Evolutionary conservation across 2,113 vertebrate genomes (phyloP), one percentile per base, ranked within the genome.

Genomic region (Oryzias javanicus): DNA sequence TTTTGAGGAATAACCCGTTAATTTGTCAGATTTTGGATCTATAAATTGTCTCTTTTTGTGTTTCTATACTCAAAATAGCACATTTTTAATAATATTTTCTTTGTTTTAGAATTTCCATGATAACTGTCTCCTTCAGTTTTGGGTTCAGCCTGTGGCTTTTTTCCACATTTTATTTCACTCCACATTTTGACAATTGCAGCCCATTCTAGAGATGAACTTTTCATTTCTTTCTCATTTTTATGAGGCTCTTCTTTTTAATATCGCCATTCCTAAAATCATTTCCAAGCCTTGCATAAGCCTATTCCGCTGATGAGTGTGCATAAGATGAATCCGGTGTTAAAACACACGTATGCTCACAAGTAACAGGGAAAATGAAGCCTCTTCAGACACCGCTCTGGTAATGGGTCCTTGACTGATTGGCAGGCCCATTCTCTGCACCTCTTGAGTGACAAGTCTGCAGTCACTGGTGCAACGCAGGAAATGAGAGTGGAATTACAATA

Each of bases 401-500:
- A 90, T 87, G 80, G 86, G 42, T 76, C 80, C 69, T 70, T 76
- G 78, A 81, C 76, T 92, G 90, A 92, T 86, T 89, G 90, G 85
- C 90, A 88, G 80, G 70, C 64, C 80, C 65, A 83, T 90, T 90
- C 86, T 90, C 78, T 81, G 63, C 67, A 69, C 67, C 76, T 80
- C 82, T 58, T 85, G 88, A 92, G 78, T 89, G 90, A 90, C 90
- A 90, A 86, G 83, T 60, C 76, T 44, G 71, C 86, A 78, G 81
- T 88, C 79, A 56, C 81, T 67, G 53, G 68, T 60, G 76, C 72
- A 64, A 76, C 71, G 72, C 64, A 74, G 89, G 83, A 90, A 91
- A 90, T 91, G 88, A 88, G 86, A 91, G 85, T 83, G 87, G 86
- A 90, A 92, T 90, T 89, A 90, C 87, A 92, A 90, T 90, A 84